Evolutionary conservation across 2,888 invertebrate genomes (phyloP), one percentile per base, ranked within the genome.

Genomic region (Argynnis bischoffii): DNA sequence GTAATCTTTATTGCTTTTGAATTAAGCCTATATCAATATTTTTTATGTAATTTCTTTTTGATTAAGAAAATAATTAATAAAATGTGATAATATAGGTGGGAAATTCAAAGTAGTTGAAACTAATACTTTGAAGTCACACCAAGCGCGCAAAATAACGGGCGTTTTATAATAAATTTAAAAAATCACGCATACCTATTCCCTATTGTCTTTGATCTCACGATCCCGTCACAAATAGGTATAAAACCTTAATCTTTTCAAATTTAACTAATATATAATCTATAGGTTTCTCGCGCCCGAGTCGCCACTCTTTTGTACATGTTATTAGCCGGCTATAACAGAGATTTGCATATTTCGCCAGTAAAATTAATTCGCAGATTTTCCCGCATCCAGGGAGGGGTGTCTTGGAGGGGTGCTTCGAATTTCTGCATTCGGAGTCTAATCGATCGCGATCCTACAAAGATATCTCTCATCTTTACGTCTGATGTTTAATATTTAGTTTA

Each of bases 321-420:
- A 93, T 93, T 93, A 92, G 91, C 85, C 89, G 81, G 90, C 85
- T 91, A 88, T 92, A 92, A 91, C 90, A 82, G 78, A 75, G 80
- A 92, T 93, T 93, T 93, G 93, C 93, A 93, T 93, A 93, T 93
- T 93, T 91, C 86, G 86, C 88, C 90, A 92, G 90, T 93, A 92
- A 93, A 93, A 93, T 93, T 93, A 93, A 93, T 93, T 93, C 93
- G 91, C 92, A 93, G 93, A 93, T 93, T 93, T 92, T 89, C 92
- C 91, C 90, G 89, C 90, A 89, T 88, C 88, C 88, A 82, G 81
- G 81, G 80, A 82, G 86, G 80, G 81, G 73, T 59, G 73, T 70
- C 74, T 73, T 67, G 72, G 66, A 64, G 78, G 75, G 80, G 76
- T 86, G 35, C 35, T 89, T 90, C 82, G 90, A 87, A 89, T 88